phyloP scores from a whole-genome alignment of 1,140 invertebrate genomes.

The Drosophila albomicans region DNA sequence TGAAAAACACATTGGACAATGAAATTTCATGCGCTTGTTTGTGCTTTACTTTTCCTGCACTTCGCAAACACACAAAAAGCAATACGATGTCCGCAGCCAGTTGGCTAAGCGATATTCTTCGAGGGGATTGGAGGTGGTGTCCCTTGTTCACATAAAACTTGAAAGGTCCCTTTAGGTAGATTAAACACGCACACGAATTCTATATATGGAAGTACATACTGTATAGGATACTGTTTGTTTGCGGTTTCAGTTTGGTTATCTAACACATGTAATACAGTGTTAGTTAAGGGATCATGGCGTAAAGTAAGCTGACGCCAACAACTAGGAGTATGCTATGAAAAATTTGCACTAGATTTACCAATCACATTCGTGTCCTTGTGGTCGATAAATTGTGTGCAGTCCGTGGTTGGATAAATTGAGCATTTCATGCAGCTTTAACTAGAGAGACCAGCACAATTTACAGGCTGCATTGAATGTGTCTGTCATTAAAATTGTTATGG shows the following conservation, averaged over 20 bases:
- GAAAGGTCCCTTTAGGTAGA: slow-evolving; percentile 74
- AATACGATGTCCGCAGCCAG: slow-evolving; percentile 20
- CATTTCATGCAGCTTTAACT: slow-evolving; percentile 9
- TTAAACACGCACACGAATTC: slow-evolving; percentile 72
- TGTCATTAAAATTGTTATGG: slow-evolving; percentile 23
- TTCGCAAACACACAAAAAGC: slow-evolving; percentile 38
- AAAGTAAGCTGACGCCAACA: slow-evolving; percentile 59
- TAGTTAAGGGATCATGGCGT: slow-evolving; percentile 52
- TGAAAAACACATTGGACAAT: slow-evolving; percentile 37
- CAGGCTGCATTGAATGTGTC: slow-evolving; percentile 1
- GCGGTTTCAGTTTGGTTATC: slow-evolving; percentile 52
- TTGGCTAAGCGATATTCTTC: slow-evolving; percentile 52
- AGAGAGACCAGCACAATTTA: not conserved
- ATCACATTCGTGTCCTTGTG: slow-evolving; percentile 7
- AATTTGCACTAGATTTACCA: slow-evolving; percentile 38
- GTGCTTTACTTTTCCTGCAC: slow-evolving; percentile 53
- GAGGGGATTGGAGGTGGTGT: slow-evolving; percentile 46
- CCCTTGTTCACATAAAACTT: slow-evolving; percentile 72
- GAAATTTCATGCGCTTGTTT: slow-evolving; percentile 55
- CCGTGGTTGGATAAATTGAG: slow-evolving; percentile 15
- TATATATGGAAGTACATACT: not conserved
- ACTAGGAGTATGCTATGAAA: slow-evolving; percentile 49
- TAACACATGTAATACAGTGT: slow-evolving; percentile 38
- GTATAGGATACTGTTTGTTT: slow-evolving; percentile 34
- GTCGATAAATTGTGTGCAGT: slow-evolving; percentile 23